Evolutionary conservation across 2,888 invertebrate species (phyloP).

Genomic region (Coleophora flavipennella): DNA sequence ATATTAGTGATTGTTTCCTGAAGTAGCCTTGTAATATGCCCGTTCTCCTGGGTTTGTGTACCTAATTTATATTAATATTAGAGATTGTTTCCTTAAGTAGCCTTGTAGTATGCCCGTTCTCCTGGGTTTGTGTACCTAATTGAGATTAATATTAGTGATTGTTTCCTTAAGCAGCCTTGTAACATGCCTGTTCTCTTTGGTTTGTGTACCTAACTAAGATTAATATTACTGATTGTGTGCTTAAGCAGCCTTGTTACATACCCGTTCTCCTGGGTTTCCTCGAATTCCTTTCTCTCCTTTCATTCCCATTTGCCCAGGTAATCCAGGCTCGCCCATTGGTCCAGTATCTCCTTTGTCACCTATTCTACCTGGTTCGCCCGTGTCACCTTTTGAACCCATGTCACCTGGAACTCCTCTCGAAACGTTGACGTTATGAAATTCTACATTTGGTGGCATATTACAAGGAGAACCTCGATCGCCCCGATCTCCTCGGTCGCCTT

Average conservation of each 20-base stretch:
- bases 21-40: too few species aligned
- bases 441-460: constrained; percentile 36
- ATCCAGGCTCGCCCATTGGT: constrained; percentile 79
- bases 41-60: too few species aligned
- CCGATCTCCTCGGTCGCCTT: constrained; percentile 74
- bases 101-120: too few species aligned
- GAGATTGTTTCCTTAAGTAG: too few species aligned
- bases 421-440: constrained; percentile 47
- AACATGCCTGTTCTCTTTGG: too few species aligned
- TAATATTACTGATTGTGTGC: too few species aligned
- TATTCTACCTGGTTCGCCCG: constrained; percentile 72
- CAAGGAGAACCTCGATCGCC: constrained; percentile 67
- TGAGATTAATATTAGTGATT: too few species aligned
- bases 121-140: too few species aligned
- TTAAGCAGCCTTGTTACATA: constrained; percentile 43
- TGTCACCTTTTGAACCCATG: constrained; percentile 74
- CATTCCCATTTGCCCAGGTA: constrained; percentile 74
- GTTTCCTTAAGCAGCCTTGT: too few species aligned
- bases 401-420: constrained; percentile 52
- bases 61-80: too few species aligned
- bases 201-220: too few species aligned
- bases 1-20: too few species aligned
- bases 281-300: constrained; percentile 93
- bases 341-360: constrained; percentile 83
- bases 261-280: constrained; percentile 86